phyloP scores from a whole-genome alignment of 2,113 vertebrate species.

The Chloropsis cyanopogon region DNA sequence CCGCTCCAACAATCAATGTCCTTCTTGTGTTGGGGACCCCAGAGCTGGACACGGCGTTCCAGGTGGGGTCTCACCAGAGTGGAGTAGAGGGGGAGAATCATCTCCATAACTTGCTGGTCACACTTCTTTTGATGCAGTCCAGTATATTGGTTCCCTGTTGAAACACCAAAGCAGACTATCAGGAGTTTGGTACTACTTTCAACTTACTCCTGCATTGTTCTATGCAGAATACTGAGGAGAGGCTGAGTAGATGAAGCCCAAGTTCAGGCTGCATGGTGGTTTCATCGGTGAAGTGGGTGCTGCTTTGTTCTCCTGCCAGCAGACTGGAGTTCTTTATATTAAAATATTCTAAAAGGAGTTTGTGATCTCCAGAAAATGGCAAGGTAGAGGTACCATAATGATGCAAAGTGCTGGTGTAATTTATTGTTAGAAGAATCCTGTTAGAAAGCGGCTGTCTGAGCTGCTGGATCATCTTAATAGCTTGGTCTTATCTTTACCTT shows the following conservation, averaged over 20 bases:
- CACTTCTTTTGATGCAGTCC: neutral
- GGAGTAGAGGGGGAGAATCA: accelerated
- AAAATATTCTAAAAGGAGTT: neutral
- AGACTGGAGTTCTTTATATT: neutral
- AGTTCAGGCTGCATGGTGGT: neutral
- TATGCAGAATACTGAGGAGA: neutral
- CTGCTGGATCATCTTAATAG: neutral
- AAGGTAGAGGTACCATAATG: neutral
- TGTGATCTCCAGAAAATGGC: neutral
- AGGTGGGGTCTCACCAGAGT: neutral
- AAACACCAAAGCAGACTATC: neutral
- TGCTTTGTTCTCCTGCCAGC: neutral
- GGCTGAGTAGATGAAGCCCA: neutral
- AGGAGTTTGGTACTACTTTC: neutral
- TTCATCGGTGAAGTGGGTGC: neutral
- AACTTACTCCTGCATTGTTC: neutral
- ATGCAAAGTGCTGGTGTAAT: neutral
- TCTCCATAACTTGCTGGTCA: neutral
- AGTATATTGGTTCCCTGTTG: neutral
- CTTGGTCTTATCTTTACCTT: neutral
- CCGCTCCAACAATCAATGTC: accelerated
- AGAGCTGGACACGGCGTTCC: neutral
- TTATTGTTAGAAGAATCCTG: neutral
- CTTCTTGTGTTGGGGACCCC: accelerated
- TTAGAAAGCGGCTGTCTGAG: neutral